Evolutionary conservation across 2,797 vertebrate genomes (phyloP).

Genomic region (Galago senegalensis): DNA sequence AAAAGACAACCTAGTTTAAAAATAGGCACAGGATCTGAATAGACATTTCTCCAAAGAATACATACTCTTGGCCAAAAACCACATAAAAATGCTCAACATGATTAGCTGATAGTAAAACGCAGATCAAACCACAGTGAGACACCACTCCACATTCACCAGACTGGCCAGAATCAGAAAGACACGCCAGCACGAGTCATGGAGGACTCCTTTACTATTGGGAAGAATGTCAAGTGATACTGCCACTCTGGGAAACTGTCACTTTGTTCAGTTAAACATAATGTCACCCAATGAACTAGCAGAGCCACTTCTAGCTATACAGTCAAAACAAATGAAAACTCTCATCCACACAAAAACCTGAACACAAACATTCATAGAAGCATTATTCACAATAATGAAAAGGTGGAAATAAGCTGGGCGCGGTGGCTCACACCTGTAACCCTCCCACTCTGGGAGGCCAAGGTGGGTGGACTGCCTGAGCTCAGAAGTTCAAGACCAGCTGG

Average conservation of each 20-base stretch:
- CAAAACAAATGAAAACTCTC: neutral
- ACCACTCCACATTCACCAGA: neutral
- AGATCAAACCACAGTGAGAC: neutral
- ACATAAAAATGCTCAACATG: neutral
- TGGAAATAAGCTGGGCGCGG: neutral
- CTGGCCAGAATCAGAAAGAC: neutral
- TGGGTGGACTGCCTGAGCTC: too few relatives aligned
- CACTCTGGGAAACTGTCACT: neutral
- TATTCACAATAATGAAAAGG: neutral
- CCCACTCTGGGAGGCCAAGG: too few relatives aligned
- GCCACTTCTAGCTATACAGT: neutral
- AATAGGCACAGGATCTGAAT: neutral
- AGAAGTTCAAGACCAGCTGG: too few relatives aligned
- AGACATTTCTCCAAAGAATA: neutral
- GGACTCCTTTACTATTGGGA: neutral
- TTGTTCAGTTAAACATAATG: neutral
- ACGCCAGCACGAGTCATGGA: neutral
- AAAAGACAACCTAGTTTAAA: neutral
- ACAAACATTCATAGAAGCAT: neutral
- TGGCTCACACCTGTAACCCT: too few relatives aligned
- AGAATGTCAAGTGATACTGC: neutral
- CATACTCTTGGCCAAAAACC: neutral
- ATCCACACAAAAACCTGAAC: neutral
- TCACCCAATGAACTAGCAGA: neutral
- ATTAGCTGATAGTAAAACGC: neutral